Conservation (phyloP, 2,888 invertebrate genomes). For the Dasysyrphus albostriatus region DNA sequence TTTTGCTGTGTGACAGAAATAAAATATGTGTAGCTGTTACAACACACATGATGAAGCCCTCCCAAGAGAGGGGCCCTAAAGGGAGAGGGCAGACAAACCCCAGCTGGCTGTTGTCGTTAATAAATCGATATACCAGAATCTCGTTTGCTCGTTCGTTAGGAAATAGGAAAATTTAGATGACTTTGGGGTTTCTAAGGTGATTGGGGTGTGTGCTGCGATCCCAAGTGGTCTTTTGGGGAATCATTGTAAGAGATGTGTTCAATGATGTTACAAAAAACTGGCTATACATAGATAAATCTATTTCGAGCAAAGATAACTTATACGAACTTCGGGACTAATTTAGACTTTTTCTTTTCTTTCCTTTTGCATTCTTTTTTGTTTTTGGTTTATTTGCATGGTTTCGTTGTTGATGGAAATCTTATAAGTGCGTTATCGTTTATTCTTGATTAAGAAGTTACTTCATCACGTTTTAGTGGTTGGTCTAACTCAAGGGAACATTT, state of each 20-base stretch:
- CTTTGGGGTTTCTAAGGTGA: not conserved
- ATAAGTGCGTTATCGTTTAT: not conserved
- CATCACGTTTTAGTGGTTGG: constrained; percentile 1
- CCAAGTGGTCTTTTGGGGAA: constrained; percentile 45
- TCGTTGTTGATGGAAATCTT: not conserved
- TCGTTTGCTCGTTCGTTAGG: not conserved
- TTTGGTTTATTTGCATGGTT: not conserved
- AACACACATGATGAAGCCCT: constrained; percentile 16
- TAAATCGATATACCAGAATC: constrained; percentile 29
- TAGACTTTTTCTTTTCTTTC: not conserved
- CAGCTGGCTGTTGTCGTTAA: constrained; percentile 6
- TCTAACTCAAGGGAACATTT: not conserved
- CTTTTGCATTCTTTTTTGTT: not conserved
- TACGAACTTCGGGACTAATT: constrained; percentile 31
- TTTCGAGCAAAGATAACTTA: constrained; percentile 17
- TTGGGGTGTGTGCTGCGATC: not conserved
- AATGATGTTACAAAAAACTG: constrained; percentile 7
- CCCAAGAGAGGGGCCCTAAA: not conserved
- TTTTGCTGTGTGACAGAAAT: constrained; percentile 11
- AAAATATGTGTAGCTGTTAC: not conserved
- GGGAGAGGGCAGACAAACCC: not conserved
- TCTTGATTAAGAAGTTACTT: not conserved
- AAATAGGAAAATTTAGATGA: constrained; percentile 24
- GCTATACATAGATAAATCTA: not conserved
- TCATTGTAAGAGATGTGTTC: constrained; percentile 18